Evolutionary conservation across 2,797 vertebrate genomes (phyloP), one percentile per base, ranked within the genome.

Genomic region (Emydoidea blandingii): DNA sequence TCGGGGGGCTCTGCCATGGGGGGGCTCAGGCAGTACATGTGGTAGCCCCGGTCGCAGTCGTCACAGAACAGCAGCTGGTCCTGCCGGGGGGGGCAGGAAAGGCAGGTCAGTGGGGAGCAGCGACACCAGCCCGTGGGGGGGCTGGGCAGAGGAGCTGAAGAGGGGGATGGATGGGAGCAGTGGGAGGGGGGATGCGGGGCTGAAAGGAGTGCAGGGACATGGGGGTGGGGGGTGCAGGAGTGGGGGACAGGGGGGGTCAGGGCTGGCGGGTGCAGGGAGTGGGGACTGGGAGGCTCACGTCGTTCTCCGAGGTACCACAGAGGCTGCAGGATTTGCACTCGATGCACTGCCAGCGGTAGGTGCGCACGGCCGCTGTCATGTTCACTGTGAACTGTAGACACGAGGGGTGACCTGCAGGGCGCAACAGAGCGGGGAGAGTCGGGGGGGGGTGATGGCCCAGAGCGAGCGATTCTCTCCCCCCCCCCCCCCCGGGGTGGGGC

Each of bases 261-360:
- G 23, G 21, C 11, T 3, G 2, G 49, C 31, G 10, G 2, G 21
- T 18, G 29, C 44, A 65, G 31, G 37, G 6, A 44, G 44, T 44
- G 44, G 31, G 80, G 23, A 4, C 12, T 56, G 0, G 11, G 79
- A 34, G 29, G 97, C 99, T 97, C 98, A 99, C 99, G 94, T 99
- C 99, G 9, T 99, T 99, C 98, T 99, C 99, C 0, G 99, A 99
- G 95, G 99, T 99, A 94, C 99, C 99, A 16, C 99, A 99, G 91
- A 99, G 98, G 97, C 99, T 99, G 99, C 99, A 99, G 97, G 99
- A 99, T 95, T 99, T 99, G 99, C 99, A 99, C 97, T 99, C 99
- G 79, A 99, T 99, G 98, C 99, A 99, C 97, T 99, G 99, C 99
- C 99, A 99, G 97, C 99, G 99, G 97, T 99, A 99, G 90, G 99